These are phyloP conservation scores for Ceratitis capitata DNA, from an alignment of 1,140 invertebrate genomes.

Conservation along the genomic window DNA sequence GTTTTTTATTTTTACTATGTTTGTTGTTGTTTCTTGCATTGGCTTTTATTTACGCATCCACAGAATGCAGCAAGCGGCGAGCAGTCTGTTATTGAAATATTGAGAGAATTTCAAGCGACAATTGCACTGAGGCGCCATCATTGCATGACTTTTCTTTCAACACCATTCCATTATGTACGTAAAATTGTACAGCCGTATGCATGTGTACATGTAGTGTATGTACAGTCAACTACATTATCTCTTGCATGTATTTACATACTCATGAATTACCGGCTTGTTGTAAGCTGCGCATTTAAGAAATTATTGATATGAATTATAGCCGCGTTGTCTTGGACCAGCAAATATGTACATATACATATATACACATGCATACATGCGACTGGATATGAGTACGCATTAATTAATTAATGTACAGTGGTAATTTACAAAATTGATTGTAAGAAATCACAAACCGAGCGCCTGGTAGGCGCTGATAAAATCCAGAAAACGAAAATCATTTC, in stretches of 20 bases:
- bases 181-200: background rate
- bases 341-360: background rate
- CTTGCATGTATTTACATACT: background rate
- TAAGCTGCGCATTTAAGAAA: slow-evolving; percentile 8
- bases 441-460: background rate
- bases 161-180: slow-evolving; percentile 1
- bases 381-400: slow-evolving; percentile 20
- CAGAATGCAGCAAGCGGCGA: background rate
- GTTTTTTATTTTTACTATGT: no score
- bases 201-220: background rate
- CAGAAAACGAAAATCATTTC: background rate
- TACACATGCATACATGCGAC: background rate
- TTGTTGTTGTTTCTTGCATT: background rate
- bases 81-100: slow-evolving; percentile 11
- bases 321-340: background rate
- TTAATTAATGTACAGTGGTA: slow-evolving; percentile 16
- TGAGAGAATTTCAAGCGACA: background rate
- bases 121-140: background rate
- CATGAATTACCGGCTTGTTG: background rate
- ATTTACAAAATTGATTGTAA: slow-evolving; percentile 15
- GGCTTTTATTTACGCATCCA: background rate
- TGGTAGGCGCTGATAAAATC: background rate
- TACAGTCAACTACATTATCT: no score
- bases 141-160: slow-evolving; percentile 11
- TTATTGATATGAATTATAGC: slow-evolving; percentile 29